Evolutionary conservation across 2,888 invertebrate genomes (phyloP).

Genomic region (Eupithecia inturbata): DNA sequence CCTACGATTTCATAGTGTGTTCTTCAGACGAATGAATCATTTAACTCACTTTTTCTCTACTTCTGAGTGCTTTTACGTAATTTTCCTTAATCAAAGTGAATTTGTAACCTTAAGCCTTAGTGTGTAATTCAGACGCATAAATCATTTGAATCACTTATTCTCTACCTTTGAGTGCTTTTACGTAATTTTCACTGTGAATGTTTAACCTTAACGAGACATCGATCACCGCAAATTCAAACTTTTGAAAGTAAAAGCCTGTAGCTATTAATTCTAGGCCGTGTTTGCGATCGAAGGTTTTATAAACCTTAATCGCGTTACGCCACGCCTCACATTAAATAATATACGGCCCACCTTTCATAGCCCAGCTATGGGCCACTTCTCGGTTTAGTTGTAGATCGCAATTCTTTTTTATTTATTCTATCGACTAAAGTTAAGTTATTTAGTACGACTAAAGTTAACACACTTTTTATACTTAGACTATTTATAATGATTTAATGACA

Average conservation of each 20-base stretch:
- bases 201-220: conserved; percentile 22
- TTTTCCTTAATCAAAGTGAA: background rate
- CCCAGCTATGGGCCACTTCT: background rate
- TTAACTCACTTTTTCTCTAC: background rate
- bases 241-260: conserved; percentile 16
- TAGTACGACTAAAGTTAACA: too few relatives aligned
- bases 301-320: conserved; percentile 20
- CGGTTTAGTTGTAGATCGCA: background rate
- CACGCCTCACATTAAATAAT: conserved; percentile 24
- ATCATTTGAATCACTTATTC: conserved; percentile 8
- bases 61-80: background rate
- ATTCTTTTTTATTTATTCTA: background rate
- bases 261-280: conserved; percentile 28
- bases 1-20: background rate
- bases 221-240: conserved; percentile 19
- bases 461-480: too few relatives aligned
- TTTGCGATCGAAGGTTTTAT: conserved; percentile 31
- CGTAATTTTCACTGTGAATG: background rate
- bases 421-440: background rate
- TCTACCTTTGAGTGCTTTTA: background rate
- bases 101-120: background rate
- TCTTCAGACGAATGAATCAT: background rate
- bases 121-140: background rate
- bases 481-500: background rate
- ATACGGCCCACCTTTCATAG: conserved; percentile 16